Evolutionary conservation across 2,113 vertebrate genomes (phyloP).

Genomic region (Anguilla japonica): DNA sequence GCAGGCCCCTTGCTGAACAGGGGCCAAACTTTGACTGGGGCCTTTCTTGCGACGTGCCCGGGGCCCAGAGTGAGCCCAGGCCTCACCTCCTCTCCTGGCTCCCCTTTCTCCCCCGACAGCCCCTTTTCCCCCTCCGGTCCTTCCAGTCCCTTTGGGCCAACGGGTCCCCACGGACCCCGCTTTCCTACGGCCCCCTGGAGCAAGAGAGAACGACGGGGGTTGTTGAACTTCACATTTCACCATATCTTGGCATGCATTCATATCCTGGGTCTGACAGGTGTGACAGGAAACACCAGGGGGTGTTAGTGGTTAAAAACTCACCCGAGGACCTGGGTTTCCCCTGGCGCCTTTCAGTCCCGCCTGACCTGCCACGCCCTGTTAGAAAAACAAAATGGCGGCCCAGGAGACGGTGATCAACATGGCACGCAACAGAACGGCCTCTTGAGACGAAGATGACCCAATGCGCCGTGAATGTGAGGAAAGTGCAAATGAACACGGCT

Average conservation of each 20-base stretch:
- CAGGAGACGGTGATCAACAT: neutral
- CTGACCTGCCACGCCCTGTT: constrained; percentile 70
- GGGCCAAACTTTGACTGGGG: too few relatives aligned
- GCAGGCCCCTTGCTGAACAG: neutral
- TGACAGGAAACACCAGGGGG: neutral
- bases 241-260: too few relatives aligned
- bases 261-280: neutral
- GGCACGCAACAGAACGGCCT: neutral
- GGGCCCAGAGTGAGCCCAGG: neutral
- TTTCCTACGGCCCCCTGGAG: constrained; percentile 64
- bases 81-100: constrained; percentile 69
- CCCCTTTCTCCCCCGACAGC: constrained; percentile 66
- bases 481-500: neutral
- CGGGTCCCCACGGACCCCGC: constrained; percentile 61
- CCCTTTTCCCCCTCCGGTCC: constrained; percentile 71
- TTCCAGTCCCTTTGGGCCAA: constrained; percentile 65
- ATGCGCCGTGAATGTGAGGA: neutral
- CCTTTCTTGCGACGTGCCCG: neutral
- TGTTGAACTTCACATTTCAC: neutral
- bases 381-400: neutral
- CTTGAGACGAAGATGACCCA: neutral
- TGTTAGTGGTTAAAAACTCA: constrained; percentile 52
- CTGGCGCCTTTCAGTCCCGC: constrained; percentile 71
- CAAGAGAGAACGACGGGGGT: neutral
- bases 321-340: constrained; percentile 65